Evolutionary conservation across 2,113 vertebrate genomes (phyloP), one percentile per base, ranked within the genome.

Genomic region (Ginglymostoma cirratum): DNA sequence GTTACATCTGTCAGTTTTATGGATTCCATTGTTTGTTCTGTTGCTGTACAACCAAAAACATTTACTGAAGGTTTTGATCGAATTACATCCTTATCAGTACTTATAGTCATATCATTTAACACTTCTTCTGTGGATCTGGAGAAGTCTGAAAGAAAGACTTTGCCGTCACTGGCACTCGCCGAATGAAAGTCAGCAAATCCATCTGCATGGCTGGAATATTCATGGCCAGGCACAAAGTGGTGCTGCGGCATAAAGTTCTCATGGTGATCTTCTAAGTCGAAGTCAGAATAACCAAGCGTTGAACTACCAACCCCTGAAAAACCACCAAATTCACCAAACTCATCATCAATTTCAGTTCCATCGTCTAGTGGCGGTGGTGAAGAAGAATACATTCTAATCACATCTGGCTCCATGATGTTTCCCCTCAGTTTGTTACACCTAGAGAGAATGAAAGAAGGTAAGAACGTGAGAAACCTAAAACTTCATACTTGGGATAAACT

Each of bases 381-480:
- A 80, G 98, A 98, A 96, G 99, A 98, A 96, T 98, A 98, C 97
- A 98, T 98, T 96, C 97, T 98, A 96, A 98, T 98, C 96, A 98
- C 97, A 96, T 98, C 98, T 96, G 98, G 98, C 97, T 99, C 99
- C 99, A 99, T 99, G 96, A 96, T 98, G 96, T 97, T 96, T 96
- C 97, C 95, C 90, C 97, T 96, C 97, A 96, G 97, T 97, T 97
- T 96, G 97, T 97, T 97, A 97, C 96, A 98, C 97, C 99, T 99
- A 94, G 0, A 96, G 66, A 0, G 95, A 61, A 52, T 95, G 76
- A 96, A 96, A 96, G 95, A 86, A 80, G 21, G 72, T n/a, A 70
- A 38, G 65, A 94, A 27, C 21, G 30, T 42, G 3, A 52, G 94
- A 70, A 90, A 45, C 42, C 15, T 7, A 10, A 65, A 70, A 94